These are phyloP conservation scores for Machimus atricapillus DNA, from an alignment of 2,888 invertebrate species.

Conservation along the genomic window DNA sequence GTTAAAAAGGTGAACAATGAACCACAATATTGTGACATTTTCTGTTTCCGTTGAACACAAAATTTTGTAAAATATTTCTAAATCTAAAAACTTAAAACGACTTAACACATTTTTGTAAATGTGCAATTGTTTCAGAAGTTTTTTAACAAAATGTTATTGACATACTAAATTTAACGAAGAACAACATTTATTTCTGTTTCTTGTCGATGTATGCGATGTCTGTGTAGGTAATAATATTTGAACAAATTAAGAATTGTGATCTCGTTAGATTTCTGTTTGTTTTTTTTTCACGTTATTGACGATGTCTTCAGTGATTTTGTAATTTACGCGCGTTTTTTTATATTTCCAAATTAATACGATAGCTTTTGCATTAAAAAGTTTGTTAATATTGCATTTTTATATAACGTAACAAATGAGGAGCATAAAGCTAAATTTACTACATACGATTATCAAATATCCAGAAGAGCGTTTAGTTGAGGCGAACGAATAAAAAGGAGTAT, in stretches of 20 bases:
- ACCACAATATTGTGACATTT: neutral
- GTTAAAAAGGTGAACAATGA: neutral
- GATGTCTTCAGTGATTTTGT: neutral
- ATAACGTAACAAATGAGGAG: neutral
- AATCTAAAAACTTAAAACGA: neutral
- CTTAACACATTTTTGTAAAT: neutral
- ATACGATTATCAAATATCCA: neutral
- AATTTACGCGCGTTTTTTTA: neutral
- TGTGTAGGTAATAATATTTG: neutral
- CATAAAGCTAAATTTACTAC: neutral
- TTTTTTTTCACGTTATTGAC: neutral
- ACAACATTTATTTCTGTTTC: neutral
- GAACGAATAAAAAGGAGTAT: neutral
- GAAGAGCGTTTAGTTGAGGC: neutral
- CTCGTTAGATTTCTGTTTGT: neutral
- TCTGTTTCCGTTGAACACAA: neutral
- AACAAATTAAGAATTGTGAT: conserved; percentile 17
- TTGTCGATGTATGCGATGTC: neutral
- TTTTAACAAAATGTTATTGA: conserved; percentile 1
- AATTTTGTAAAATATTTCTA: neutral
- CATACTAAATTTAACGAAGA: neutral
- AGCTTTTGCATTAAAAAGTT: conserved; percentile 3
- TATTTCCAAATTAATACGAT: neutral
- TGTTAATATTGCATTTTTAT: neutral
- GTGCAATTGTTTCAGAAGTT: conserved; percentile 2